Evolutionary conservation across 2,113 vertebrate genomes (phyloP), one percentile per base, ranked within the genome.

Genomic region (Ictalurus punctatus): DNA sequence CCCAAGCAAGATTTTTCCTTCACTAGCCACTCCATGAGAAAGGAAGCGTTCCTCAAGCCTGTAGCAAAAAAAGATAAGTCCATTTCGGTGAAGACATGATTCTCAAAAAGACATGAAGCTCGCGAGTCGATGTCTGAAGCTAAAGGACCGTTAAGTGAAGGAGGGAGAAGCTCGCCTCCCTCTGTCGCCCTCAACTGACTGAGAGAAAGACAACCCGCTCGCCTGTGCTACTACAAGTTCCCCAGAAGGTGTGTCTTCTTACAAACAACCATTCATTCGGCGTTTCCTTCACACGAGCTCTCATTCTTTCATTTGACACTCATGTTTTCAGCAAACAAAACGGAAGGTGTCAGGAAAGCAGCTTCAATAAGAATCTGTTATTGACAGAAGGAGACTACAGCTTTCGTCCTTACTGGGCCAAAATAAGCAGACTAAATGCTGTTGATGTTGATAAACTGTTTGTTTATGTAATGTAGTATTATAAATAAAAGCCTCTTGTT

Each of bases 131-230:
- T 90, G 93, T 94, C 86, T 90, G 80, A 58, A 88, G 61, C 69
- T 81, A 40, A 87, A 92, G 90, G 89, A 94, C 93, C 2, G 93
- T 93, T 90, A 93, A 94, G 93, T 93, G 93, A 93, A 92, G 92
- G 91, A 92, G 92, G 89, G 91, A 91, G 88, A 86, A 87, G 65
- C 91, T 93, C 90, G 92, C 90, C 93, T 95, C 94, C 94, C 95
- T 95, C 94, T 94, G 94, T 95, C 94, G 94, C 94, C 93, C 94
- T 95, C 94, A 94, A 89, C 95, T 94, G 94, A 95, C 94, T 95
- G 82, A 91, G 86, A 87, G 92, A 92, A 92, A 91, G 87, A 73
- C 52, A 86, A 86, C 71, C 52, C 69, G 73, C 84, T 69, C 71
- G 8, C 17, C 69, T 37, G 27, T 85, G 61, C 86, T 25, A 91